Evolutionary conservation across 2,797 vertebrate genomes (phyloP), one percentile per base, ranked within the genome.

Genomic region (Micromesistius poutassou): DNA sequence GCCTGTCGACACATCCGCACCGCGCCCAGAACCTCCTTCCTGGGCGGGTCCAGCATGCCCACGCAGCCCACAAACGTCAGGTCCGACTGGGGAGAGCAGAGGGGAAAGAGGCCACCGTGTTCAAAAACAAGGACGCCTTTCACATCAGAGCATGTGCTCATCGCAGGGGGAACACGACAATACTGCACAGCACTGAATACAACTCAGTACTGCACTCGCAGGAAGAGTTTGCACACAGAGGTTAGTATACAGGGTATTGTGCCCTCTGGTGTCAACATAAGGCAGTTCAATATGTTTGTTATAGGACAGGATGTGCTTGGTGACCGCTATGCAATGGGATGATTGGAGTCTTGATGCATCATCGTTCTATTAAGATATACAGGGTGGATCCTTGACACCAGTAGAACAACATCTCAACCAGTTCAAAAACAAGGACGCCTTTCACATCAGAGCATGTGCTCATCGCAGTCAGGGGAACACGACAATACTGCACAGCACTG

Each of bases 31-130:
- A 95, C 94, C 78, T 95, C 94, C 82, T 95, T 94, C 80, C 94
- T 91, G 0, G 94, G 94, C 4, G 94, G 94, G 81, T 95, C 94
- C 87, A 95, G 81, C 94, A 95, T 95, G 30, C 94, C 94, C 80
- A 95, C 94, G 9, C 94, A 95, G 70, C 94, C 94, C 70, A 95
- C 93, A 28, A 95, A 95, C 1, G 94, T 95, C 87, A 95, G 84
- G 81, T 95, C 93, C 0, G 91, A 92, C 94, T 95, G 0, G 25
- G 38, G 31, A 71, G 2, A 30, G 62, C 62, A 25, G n/a, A 68
- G 62, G n/a, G 33, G 7, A n/a, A 62, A 25, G 5, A 62, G 19
- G 9, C 55, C 46, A 50, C 5, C 46, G 12, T 22, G 19, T 6
- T 50, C 14, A 50, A 19, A 13, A 50, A 50, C 19, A 50, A 35